phyloP scores from a whole-genome alignment of 2,888 invertebrate species.

The Tridacna gigas region DNA sequence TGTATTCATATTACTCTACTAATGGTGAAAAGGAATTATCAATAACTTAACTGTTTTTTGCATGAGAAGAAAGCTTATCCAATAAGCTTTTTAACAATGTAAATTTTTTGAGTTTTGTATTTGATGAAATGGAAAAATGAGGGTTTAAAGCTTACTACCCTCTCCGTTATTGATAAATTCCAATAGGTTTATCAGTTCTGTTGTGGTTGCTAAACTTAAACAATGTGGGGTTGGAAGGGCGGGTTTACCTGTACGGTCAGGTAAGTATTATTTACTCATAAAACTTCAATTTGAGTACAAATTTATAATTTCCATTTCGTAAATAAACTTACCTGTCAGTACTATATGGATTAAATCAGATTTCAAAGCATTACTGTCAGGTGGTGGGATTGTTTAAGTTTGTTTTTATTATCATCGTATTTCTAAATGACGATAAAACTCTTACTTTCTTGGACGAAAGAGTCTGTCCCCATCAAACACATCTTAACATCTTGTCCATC shows the following conservation, averaged over 20 bases:
- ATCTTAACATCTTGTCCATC: neutral
- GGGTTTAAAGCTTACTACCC: no score
- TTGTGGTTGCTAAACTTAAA: no score
- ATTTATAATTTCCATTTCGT: no score
- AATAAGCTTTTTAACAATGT: no score
- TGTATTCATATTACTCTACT: no score
- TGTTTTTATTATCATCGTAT: neutral
- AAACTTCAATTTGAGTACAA: neutral
- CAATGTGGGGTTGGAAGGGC: neutral
- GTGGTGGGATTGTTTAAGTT: neutral
- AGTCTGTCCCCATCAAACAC: neutral
- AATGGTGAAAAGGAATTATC: no score
- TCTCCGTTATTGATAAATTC: no score
- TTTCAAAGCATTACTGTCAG: neutral
- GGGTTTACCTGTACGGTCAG: neutral
- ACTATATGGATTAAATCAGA: neutral
- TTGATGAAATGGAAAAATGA: no score
- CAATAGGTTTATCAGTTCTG: no score
- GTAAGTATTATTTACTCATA: constrained; percentile 12
- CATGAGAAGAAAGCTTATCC: no score
- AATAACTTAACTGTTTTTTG: no score
- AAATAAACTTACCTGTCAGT: neutral
- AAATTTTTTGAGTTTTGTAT: no score
- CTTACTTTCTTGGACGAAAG: neutral
- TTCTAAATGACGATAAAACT: neutral